Evolutionary conservation across 30 jellyfish, hydroid and myxozoan species (phyloP).

Genomic region (Turritopsis dohrnii): DNA sequence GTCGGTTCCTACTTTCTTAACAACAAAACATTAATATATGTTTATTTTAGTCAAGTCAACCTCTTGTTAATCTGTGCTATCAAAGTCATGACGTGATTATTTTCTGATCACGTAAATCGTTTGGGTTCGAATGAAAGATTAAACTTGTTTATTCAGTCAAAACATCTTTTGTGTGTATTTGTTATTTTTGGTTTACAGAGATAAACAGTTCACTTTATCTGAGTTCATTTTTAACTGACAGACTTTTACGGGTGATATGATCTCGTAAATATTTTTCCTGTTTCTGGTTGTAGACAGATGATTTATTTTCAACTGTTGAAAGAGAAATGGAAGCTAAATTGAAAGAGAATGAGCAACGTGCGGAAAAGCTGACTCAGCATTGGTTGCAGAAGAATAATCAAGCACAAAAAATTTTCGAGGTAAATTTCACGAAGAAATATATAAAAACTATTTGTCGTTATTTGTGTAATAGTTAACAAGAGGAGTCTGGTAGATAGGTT

Average conservation of each 20-base stretch:
- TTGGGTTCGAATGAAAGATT: neutral
- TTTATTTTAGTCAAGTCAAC: neutral
- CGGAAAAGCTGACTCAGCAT: constrained; percentile 61
- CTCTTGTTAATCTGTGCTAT: neutral
- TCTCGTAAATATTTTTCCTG: neutral
- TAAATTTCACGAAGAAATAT: neutral
- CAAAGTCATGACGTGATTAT: neutral
- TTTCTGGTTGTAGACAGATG: neutral
- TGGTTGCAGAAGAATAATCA: constrained; percentile 72
- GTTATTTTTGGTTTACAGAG: neutral
- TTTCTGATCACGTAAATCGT: neutral
- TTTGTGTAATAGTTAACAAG: too few species aligned
- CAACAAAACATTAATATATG: neutral
- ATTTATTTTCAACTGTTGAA: constrained; percentile 20
- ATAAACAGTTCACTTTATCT: neutral
- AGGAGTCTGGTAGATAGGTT: too few species aligned
- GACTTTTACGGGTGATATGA: neutral
- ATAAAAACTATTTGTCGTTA: neutral
- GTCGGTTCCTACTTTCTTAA: neutral
- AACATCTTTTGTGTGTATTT: neutral
- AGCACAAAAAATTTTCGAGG: constrained; percentile 78
- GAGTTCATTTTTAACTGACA: neutral
- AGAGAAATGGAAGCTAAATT: constrained; percentile 63
- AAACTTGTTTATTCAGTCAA: neutral
- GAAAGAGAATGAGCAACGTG: constrained; percentile 65